These are phyloP conservation scores for Endomychus coccineus DNA, from an alignment of 2,888 invertebrate genomes.

Conservation along the genomic window DNA sequence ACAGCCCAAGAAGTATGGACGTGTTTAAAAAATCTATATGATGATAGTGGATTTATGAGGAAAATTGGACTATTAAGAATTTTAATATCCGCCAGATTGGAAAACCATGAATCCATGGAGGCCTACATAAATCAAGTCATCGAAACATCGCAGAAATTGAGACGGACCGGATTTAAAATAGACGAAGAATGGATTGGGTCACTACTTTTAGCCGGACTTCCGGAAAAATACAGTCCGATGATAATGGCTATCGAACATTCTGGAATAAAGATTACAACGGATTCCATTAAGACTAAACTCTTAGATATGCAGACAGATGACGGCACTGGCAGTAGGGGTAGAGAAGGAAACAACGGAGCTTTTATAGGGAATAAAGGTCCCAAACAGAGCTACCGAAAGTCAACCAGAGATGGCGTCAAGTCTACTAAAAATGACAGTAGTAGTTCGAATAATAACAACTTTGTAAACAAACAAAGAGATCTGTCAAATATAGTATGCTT, in stretches of 20 bases:
- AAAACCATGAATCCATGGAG: conserved; percentile 27
- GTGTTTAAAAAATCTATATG: conserved; percentile 23
- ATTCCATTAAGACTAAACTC: conserved; percentile 29
- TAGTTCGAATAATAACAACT: too few species aligned
- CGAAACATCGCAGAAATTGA: conserved; percentile 26
- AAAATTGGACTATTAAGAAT: conserved; percentile 27
- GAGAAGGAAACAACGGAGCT: too few species aligned
- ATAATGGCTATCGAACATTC: conserved; percentile 29
- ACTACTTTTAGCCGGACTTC: conserved; percentile 26
- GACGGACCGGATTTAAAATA: conserved; percentile 27
- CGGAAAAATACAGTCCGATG: conserved; percentile 24
- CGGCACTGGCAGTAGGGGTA: conserved; percentile 1
- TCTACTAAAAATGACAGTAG: too few species aligned
- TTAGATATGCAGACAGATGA: conserved; percentile 8
- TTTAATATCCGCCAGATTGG: conserved; percentile 25
- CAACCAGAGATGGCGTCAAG: too few species aligned
- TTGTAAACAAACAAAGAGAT: conserved; percentile 3
- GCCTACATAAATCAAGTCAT: conserved; percentile 29
- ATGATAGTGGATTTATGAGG: conserved; percentile 27
- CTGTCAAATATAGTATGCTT: conserved; percentile 1
- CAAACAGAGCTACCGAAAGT: too few species aligned
- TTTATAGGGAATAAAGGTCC: too few species aligned
- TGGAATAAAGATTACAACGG: conserved; percentile 24
- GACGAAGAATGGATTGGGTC: conserved; percentile 28
- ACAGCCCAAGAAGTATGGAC: conserved; percentile 24